phyloP scores from a whole-genome alignment of 2,113 vertebrate genomes.

The Xyrauchen texanus region DNA sequence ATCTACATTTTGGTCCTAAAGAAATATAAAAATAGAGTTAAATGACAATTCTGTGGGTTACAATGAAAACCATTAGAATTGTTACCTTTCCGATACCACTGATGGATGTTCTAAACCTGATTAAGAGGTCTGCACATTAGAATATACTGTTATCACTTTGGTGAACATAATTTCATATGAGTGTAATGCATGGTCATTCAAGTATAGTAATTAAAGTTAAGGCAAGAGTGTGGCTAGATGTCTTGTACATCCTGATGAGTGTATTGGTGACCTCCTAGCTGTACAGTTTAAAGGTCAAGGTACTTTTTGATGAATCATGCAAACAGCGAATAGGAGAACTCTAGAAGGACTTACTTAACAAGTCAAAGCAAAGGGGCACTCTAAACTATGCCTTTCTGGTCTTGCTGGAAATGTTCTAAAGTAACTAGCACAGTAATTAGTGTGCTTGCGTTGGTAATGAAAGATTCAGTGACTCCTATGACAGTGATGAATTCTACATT shows the following conservation, averaged over 20 bases:
- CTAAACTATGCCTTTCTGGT: conserved; percentile 48
- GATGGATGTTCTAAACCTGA: no score
- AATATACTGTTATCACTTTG: no score
- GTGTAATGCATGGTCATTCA: no score
- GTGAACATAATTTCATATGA: no score
- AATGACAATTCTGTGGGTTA: no score
- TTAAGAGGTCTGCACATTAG: no score
- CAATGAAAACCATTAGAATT: no score
- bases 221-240: no score
- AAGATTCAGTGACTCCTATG: conserved; percentile 76
- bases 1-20: no score
- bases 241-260: not conserved
- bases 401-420: conserved; percentile 45
- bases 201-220: no score
- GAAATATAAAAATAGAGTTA: no score
- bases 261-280: not conserved
- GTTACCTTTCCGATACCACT: no score
- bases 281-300: not conserved
- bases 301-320: not conserved
- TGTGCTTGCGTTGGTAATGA: conserved; percentile 76
- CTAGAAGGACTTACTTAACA: not conserved
- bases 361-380: conserved; percentile 37
- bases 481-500: conserved; percentile 82
- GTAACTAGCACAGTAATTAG: conserved; percentile 70
- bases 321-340: not conserved